Evolutionary conservation across 1,140 invertebrate species (phyloP).

Genomic region (Drosophila orosa): DNA sequence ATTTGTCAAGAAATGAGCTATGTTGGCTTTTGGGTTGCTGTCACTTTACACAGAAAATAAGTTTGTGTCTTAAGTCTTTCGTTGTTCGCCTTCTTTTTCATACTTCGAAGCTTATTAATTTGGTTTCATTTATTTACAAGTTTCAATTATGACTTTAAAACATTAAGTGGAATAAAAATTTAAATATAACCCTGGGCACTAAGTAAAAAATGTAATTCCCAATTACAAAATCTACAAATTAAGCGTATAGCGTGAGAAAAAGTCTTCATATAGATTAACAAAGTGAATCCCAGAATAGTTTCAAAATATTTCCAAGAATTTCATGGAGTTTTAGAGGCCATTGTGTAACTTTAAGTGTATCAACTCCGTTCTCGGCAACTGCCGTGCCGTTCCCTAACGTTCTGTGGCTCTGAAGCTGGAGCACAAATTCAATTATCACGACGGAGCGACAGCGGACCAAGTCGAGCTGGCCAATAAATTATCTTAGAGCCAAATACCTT

Average conservation of each 20-base stretch:
- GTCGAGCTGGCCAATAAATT: conserved; percentile 77
- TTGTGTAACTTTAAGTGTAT: conserved; percentile 15
- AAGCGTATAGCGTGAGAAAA: neutral
- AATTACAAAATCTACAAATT: neutral
- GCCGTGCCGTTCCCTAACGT: conserved; percentile 23
- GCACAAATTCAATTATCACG: conserved; percentile 83
- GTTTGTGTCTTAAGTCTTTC: conserved; percentile 52
- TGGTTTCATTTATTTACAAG: neutral
- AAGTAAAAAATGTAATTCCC: too few relatives aligned
- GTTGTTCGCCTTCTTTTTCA: neutral
- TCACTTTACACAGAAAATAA: neutral
- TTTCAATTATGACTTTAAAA: neutral
- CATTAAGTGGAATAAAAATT: neutral
- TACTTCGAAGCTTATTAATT: neutral
- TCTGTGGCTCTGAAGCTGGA: conserved; percentile 23
- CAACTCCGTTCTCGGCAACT: conserved; percentile 15
- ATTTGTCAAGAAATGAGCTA: neutral
- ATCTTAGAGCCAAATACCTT: conserved; percentile 79
- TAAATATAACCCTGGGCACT: neutral
- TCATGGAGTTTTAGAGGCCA: neutral
- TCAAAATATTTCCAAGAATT: conserved; percentile 9
- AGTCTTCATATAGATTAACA: neutral
- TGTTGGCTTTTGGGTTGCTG: neutral
- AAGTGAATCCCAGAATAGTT: neutral
- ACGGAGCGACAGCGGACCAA: conserved; percentile 65